These are phyloP conservation scores for Tholera decimalis DNA, from an alignment of 2,888 invertebrate genomes.

Conservation along the genomic window DNA sequence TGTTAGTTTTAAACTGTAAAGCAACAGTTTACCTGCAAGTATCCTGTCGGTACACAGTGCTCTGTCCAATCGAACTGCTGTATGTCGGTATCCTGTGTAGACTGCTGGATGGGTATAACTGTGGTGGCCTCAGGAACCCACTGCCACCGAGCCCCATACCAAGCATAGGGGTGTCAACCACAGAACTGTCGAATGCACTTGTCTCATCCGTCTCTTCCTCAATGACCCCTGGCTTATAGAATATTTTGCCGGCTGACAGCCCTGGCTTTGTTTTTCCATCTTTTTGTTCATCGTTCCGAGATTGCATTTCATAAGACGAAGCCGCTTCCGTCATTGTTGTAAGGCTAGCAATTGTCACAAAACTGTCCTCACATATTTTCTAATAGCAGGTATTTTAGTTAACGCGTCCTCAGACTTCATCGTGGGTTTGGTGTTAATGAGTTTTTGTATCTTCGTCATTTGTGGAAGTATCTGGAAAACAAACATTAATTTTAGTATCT, in stretches of 20 bases:
- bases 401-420: constrained; percentile 53
- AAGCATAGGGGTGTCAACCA: constrained; percentile 86
- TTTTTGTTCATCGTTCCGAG: constrained; percentile 76
- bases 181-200: constrained; percentile 86
- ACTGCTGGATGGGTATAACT: constrained; percentile 85
- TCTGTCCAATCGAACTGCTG: constrained; percentile 91
- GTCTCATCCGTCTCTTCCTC: constrained; percentile 89
- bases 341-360: constrained; percentile 73
- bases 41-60: constrained; percentile 90
- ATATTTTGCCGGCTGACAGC: constrained; percentile 85
- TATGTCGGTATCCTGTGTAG: constrained; percentile 92
- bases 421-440: constrained; percentile 31
- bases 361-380: constrained; percentile 66
- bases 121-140: constrained; percentile 78
- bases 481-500: constrained; percentile 1
- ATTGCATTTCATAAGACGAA: constrained; percentile 83
- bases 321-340: constrained; percentile 77
- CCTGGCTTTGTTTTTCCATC: constrained; percentile 73
- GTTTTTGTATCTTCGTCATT: constrained; percentile 30
- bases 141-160: constrained; percentile 75
- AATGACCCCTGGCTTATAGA: constrained; percentile 86
- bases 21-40: constrained; percentile 87
- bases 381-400: constrained; percentile 61
- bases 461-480: constrained; percentile 42
- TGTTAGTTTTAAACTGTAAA: neutral